phyloP scores from a whole-genome alignment of 2,888 invertebrate species.

The Diabrotica balteata region DNA sequence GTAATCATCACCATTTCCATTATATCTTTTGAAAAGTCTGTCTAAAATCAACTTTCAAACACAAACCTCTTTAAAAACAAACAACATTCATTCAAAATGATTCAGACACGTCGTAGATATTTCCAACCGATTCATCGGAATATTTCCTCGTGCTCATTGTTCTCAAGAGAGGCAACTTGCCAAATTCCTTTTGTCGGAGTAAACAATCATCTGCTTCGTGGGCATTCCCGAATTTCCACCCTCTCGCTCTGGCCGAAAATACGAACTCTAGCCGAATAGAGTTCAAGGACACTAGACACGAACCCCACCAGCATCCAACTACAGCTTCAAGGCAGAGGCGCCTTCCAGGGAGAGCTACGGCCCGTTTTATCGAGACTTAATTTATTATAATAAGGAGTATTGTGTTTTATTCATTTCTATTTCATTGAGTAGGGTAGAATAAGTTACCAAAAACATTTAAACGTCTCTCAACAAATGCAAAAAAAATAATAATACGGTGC shows the following conservation, averaged over 20 bases:
- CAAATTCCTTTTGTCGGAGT: neutral
- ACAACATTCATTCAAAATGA: neutral
- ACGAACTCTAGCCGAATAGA: neutral
- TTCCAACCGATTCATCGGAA: neutral
- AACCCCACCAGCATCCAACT: neutral
- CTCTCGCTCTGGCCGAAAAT: neutral
- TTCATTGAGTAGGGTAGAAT: too few species aligned
- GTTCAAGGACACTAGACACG: constrained; percentile 11
- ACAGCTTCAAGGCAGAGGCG: neutral
- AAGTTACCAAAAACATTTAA: too few species aligned
- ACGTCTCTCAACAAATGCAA: too few species aligned
- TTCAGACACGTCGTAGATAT: neutral
- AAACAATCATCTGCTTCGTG: neutral
- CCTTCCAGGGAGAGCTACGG: too few species aligned
- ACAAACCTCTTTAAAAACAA: too few species aligned
- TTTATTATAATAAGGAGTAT: too few species aligned
- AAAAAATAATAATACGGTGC: too few species aligned
- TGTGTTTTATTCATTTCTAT: too few species aligned
- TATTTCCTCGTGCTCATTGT: neutral
- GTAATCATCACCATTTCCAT: too few species aligned
- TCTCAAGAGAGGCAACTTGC: constrained; percentile 1
- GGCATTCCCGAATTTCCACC: constrained; percentile 4
- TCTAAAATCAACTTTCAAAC: too few species aligned
- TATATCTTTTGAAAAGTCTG: too few species aligned
- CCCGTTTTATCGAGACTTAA: too few species aligned